Base-by-base conservation (phyloP, 2,888 invertebrate species). In the Andrena dorsata region DNA sequence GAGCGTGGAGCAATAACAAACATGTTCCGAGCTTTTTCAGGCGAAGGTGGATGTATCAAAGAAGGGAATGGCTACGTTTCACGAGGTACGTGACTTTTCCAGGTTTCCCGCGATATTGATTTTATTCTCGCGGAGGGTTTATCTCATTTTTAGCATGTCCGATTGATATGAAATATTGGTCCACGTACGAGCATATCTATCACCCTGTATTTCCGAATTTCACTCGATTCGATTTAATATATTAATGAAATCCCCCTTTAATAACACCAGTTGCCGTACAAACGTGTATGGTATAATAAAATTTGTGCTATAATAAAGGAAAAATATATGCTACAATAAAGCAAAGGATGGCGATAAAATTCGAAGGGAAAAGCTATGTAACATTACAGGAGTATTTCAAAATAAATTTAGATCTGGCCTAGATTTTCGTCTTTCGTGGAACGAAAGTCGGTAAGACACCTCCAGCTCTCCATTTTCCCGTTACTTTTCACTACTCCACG, bases 1-100 rank as follows among this genome's bases (percentile, higher is more conserved):
- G 61, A 60, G 20, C 41, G 56, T 61, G 61, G 20, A 60, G 77
- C 47, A 26, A 66, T 72, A 56, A 78, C 51, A 77, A 80, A 53
- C 32, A 26, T 28, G 32, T 16, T 10, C 13, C 2, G 35, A 3
- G 56, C 16, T 13, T 30, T 13, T 13, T 23, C n/a, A 26, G n/a
- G 1, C 32, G 10, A 35, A 64, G 61, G 7, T 35, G 61, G 30
- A 23, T 53, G 41, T 53, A 56, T 75, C 56, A 64, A 76, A 68
- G 64, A 78, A 35, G 6, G 23, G 8, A 30, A 35, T 41, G 1
- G 16, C n/a, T 32, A 32, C 10, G 32, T 63, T 69, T 28, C 51
- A 26, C 61, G 20, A 28, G 8, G 70, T 60, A 65, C 64, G 49
- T 63, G 71, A 71, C 65, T 49, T 65, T 65, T 35, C 71, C 41